Evolutionary conservation across 2,113 vertebrate genomes (phyloP), one percentile per base, ranked within the genome.

Genomic region (Gasterosteus nipponicus): DNA sequence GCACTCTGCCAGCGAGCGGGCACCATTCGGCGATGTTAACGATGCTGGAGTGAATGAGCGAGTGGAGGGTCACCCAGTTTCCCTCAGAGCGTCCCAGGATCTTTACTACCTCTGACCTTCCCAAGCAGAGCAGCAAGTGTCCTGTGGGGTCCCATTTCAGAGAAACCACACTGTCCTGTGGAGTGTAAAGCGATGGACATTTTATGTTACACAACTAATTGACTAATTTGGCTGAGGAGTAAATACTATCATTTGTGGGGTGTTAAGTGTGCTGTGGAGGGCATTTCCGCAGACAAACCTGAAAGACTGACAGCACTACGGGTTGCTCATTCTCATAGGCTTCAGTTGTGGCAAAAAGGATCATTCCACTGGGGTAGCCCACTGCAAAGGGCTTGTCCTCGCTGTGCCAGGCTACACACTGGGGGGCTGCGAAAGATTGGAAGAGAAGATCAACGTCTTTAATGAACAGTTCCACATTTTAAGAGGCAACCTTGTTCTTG

Each of bases 111-210:
- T 95, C 94, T 10, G 92, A 93, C 29, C 90, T 91, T n/a, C 93
- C 91, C 56, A 91, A 81, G 56, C 93, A 93, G 57, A 95, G 87
- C 46, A 95, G 92, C 75, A 95, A 78, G 82, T 94, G 90, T 47
- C 95, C 95, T 1, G 94, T 95, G 51, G 94, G 95, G 83, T 95
- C 95, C 95, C 95, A 95, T 66, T 90, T 92, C 3, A 95, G 73
- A 42, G 86, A 86, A 47, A 70, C 92, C 35, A 95, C 79, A 51
- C 86, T 82, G 69, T 95, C 95, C 95, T 95, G 78, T 5, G 53
- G 12, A 47, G 39, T 46, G 22, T 26, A 73, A 10, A 66, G 15
- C 39, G 19, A 15, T 12, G 6, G 18, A 26, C 5, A 35, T 74
- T 8, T 12, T 10, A 19, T 33, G 19, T 14, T 33, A 54, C 29